Evolutionary conservation across 2,113 vertebrate species (phyloP), one percentile per base, ranked within the genome.

Genomic region (Ibidorhyncha struthersii): DNA sequence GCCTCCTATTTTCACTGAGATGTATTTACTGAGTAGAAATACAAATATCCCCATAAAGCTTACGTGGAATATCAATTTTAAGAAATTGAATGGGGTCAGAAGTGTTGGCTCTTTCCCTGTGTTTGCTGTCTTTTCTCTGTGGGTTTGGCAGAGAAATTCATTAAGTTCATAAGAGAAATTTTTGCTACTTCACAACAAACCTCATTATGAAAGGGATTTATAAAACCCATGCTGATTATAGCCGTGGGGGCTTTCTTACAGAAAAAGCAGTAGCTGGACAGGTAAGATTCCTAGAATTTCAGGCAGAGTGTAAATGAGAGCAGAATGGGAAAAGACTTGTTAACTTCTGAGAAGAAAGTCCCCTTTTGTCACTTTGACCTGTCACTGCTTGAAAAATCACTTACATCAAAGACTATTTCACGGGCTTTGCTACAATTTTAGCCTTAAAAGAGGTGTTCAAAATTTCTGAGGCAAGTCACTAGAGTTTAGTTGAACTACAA

Each of bases 131-230:
- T 94, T 95, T 94, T 89, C 82, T 91, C 45, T 59, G 30, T 3
- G 14, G 79, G 26, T 86, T 95, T 93, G 58, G 59, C 59, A 93
- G 52, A 81, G 43, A 89, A 72, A 63, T 96, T 95, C 62, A 96
- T 86, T 95, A 94, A 93, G 38, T 79, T 83, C 76, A 66, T 65
- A 89, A 86, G 1, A 94, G 84, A 95, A 83, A 69, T 91, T 88
- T 96, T 84, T 92, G 91, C 65, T 96, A 67, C 90, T 84, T 94
- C 61, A 91, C 76, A 96, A 82, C 72, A 92, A 38, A 82, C 73
- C 93, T 96, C 93, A 66, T 93, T 96, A 97, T 87, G 77, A 97
- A 94, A 93, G 30, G 72, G 91, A 94, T 95, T 97, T 97, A 96
- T 74, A 89, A 94, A 96, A 65, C 91, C 52, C 93, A 89, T 90